Base-by-base conservation (phyloP, 1,140 invertebrate genomes). In the Penaeus chinensis region DNA sequence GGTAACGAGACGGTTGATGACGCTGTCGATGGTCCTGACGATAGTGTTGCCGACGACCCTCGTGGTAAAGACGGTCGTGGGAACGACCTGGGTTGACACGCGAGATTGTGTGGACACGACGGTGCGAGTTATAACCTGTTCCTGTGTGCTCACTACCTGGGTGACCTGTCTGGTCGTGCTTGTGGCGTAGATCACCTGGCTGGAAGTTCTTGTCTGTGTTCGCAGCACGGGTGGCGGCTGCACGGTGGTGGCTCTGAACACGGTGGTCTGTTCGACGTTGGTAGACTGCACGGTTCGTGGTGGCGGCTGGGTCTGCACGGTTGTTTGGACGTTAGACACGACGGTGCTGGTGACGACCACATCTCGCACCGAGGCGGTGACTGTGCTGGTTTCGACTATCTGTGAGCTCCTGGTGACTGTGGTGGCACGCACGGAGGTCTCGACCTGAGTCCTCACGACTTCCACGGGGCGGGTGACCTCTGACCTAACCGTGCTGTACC, bases 171-270 rank as follows among this genome's bases (percentile, higher is more conserved):
- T 65, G 16, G 86, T 82, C 37, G 81, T 82, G 61, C 19, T 19
- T 66, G 86, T 87, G 86, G 74, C 62, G 74, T 47, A 87, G 19
- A 54, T 54, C 47, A 87, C 86, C 18, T 82, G 20, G 19, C 24
- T 87, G 60, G 18, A 66, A 32, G 86, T 87, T 22, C 61, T n/a
- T 16, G 86, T 87, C 37, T 54, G 69, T 20, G 86, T 83, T 79
- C 82, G 80, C 22, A 19, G 54, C 32, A 66, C 69, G 27, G 66
- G 32, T 4, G 80, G 86, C 60, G 71, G 79, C n/a, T 87, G 86
- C 24, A 32, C 47, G 42, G 69, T 76, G n/a, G 69, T 66, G 62
- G 86, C 42, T 27, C 80, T 77, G 42, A 61, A 62, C 10, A 82
- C 19, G 1, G 80, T 83, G 11, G 80, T 83, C 1, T 20, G 61